phyloP scores from a whole-genome alignment of 2,888 invertebrate species.

The Diloba caeruleocephala region DNA sequence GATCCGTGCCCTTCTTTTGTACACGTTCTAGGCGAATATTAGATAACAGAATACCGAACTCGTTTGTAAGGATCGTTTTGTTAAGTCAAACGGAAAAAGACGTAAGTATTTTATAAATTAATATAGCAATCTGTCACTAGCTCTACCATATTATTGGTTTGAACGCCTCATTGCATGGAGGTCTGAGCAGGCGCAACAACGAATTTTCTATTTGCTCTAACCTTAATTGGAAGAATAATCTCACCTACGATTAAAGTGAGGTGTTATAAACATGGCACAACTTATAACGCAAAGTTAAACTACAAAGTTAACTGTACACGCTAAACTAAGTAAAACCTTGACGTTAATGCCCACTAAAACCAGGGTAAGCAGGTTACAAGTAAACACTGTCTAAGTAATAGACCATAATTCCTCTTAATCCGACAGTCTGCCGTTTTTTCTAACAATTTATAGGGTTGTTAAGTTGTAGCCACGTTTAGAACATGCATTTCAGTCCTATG shows the following conservation, averaged over 20 bases:
- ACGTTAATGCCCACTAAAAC: constrained; percentile 41
- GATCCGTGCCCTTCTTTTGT: constrained; percentile 37
- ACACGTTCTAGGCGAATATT: constrained; percentile 35
- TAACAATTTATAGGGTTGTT: constrained; percentile 65
- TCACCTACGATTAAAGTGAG: too few species aligned
- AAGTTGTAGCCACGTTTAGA: neutral
- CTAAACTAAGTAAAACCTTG: constrained; percentile 44
- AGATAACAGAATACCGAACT: constrained; percentile 26
- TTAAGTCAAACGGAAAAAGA: constrained; percentile 11
- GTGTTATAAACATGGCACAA: too few species aligned
- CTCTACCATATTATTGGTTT: neutral
- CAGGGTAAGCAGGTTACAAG: constrained; percentile 61
- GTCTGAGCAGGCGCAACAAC: constrained; percentile 12
- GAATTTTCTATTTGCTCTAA: neutral
- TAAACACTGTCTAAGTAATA: constrained; percentile 66
- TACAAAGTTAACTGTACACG: constrained; percentile 17
- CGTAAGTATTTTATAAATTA: neutral
- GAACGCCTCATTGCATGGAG: constrained; percentile 15
- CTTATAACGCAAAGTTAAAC: constrained; percentile 11
- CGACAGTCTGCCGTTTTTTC: constrained; percentile 59
- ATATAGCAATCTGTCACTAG: too few species aligned
- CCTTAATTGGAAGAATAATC: too few species aligned
- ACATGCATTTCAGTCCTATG: neutral
- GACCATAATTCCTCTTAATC: constrained; percentile 73
- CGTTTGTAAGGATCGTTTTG: constrained; percentile 20